Evolutionary conservation across 2,888 invertebrate species (phyloP), one percentile per base, ranked within the genome.

Genomic region (Tillus elongatus): DNA sequence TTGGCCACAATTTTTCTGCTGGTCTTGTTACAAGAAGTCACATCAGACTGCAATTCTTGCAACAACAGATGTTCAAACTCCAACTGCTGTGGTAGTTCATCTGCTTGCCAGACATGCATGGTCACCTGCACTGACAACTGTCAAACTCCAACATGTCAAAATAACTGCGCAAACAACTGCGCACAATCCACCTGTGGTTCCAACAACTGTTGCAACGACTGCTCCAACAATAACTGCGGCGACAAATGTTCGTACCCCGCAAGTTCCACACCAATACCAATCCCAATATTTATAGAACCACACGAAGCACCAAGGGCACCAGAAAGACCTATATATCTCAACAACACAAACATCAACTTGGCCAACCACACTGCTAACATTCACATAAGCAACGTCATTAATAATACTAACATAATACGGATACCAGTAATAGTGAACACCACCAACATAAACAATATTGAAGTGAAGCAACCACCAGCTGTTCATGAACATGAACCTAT

Each of bases 311-410:
- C 24, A 4, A 4, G n/a, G 19, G 15, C 28, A 32, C 24, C 26
- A 3, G 6, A 30, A 2, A 14, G 13, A 10, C 27, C 39, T 8
- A 4, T 33, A 15, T n/a, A n/a, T n/a, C 34, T 40, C 2, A 43
- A 43, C 35, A 40, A 37, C 32, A 43, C 35, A 13, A 39, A 39
- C 10, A 31, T 26, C 13, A 40, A 40, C 24, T 16, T 37, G 8
- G 37, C 40, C 4, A 43, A 43, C 33, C 19, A 37, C 11, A 43
- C 43, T 13, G 40, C 43, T 2, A 35, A 40, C n/a, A 26, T 43
- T 10, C 32, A 43, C 16, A 35, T 43, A 3, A 15, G 38, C 27
- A 42, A 42, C 19, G 26, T 40, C 10, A 26, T 42, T 28, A 32
- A 42, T 15, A 43, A 37, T 13, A 27, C 32, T 31, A 43, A 40